phyloP scores from a whole-genome alignment of 2,113 vertebrate genomes.

The Ariopsis seemanni region DNA sequence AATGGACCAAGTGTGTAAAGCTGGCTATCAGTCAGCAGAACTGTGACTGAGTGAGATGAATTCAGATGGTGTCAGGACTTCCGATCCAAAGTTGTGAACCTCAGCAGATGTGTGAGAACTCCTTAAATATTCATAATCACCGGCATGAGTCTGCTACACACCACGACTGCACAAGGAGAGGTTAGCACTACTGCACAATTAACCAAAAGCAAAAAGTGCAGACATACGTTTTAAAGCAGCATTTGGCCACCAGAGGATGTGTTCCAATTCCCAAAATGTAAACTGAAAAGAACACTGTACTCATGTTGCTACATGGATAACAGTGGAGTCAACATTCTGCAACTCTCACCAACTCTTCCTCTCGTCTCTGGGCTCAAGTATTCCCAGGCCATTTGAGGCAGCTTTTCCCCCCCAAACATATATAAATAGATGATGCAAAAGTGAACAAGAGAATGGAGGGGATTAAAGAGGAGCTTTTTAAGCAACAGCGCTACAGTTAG shows the following conservation, averaged over 20 bases:
- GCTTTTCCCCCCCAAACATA: neutral
- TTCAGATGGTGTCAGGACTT: neutral
- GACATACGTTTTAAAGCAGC: neutral
- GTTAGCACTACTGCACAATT: neutral
- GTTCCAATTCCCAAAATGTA: neutral
- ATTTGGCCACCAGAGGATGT: neutral
- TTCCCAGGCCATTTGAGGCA: constrained; percentile 19
- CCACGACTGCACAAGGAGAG: neutral
- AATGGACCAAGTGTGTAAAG: neutral
- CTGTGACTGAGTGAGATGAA: neutral
- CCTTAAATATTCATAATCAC: neutral
- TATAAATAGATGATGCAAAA: constrained; percentile 5
- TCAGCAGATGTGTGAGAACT: neutral
- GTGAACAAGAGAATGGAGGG: constrained; percentile 36
- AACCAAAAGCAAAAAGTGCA: neutral
- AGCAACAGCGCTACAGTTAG: constrained; percentile 55
- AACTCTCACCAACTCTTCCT: neutral
- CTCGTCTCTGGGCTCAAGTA: neutral
- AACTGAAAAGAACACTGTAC: neutral
- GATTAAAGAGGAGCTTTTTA: constrained; percentile 51
- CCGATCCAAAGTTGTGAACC: neutral
- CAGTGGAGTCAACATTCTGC: neutral
- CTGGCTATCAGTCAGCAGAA: neutral
- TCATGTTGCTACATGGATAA: neutral
- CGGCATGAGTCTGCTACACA: neutral